Base-by-base conservation (phyloP, 2,888 invertebrate species). In the Saturnia pavonia region DNA sequence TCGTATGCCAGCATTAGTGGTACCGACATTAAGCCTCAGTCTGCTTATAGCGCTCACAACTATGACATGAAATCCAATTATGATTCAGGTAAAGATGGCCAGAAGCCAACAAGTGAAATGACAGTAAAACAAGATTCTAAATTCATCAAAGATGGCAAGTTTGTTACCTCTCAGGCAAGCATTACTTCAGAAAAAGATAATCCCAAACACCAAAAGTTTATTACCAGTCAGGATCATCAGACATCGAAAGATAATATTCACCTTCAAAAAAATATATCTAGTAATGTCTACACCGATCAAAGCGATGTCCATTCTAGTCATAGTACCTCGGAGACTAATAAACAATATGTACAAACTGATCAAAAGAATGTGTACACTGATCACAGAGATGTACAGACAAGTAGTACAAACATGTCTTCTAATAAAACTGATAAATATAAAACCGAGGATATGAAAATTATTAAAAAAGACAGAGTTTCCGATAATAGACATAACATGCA, bases 1-100 rank as follows among this genome's bases (percentile, higher is more conserved):
- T 91, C 90, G 63, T 92, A 94, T 80, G 91, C 94, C 42, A 94
- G 93, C 73, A 88, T 91, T 54, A 94, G 91, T 75, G 95, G 95
- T 25, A 95, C 95, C 9, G 94, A 92, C 74, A 94, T 95, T n/a
- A 91, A 91, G 67, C 94, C 95, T 16, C 93, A 95, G 85, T 88
- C 94, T 68, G 94, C 94, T 69, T 92, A 94, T 74, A 92, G 94
- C 73, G 90, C 93, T 76, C 91, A 94, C 80, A 92, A 92, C 72
- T 94, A 91, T 74, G 94, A 95, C 69, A 93, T 92, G 85, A 91
- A 94, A 76, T 92, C 94, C 8, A 94, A 91, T 63, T 95, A 93
- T 80, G 95, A 95, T 76, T 92, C 94, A 9, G 94, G 94, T 4
- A 93, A 94, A 80, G 94, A 94, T 72, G 95, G 95, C 68, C 78